These are phyloP conservation scores for Coptodon rendalli DNA, from an alignment of 2,113 vertebrate species.

Conservation along the genomic window DNA sequence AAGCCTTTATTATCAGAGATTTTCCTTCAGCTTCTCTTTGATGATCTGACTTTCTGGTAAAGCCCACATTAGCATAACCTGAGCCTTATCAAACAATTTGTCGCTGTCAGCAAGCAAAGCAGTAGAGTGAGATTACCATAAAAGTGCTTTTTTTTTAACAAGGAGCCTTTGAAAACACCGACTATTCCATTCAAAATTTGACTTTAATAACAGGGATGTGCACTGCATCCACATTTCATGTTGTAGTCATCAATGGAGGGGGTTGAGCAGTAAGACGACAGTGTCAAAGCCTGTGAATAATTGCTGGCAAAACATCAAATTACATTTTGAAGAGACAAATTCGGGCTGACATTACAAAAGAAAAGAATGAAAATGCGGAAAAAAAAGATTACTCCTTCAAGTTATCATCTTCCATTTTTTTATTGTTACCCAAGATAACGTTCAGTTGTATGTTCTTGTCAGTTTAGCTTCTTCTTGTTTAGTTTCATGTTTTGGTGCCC, in stretches of 20 bases:
- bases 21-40: not conserved
- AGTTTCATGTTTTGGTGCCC: not conserved
- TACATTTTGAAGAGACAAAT: not conserved
- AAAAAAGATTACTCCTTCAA: not conserved
- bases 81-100: conserved; percentile 3
- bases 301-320: not conserved
- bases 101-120: not conserved
- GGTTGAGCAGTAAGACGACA: not conserved
- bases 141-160: not conserved
- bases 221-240: not conserved
- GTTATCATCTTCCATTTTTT: not conserved
- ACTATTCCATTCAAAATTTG: not conserved
- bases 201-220: not conserved
- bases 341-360: not conserved
- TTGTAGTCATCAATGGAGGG: not conserved
- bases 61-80: conserved; percentile 15
- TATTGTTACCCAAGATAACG: not conserved
- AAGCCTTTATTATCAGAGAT: not conserved
- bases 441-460: not conserved
- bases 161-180: not conserved
- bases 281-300: not conserved
- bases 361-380: not conserved
- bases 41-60: conserved; percentile 3
- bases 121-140: not conserved
- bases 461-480: not conserved